phyloP scores from a whole-genome alignment of 1,140 invertebrate genomes.

The Cotesia chilonis region DNA sequence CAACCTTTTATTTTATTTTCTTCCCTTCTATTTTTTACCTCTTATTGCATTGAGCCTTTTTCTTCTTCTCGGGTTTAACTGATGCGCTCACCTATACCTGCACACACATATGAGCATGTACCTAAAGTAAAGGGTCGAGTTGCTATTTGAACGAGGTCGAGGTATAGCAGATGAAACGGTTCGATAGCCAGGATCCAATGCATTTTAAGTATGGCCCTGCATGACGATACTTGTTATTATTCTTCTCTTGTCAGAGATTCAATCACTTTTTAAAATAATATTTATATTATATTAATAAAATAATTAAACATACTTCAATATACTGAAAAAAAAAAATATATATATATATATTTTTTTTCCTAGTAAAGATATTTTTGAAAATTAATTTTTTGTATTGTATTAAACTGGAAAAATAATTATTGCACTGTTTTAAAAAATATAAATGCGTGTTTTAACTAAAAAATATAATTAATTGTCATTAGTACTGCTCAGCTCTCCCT shows the following conservation, averaged over 20 bases:
- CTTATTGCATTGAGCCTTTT: neutral
- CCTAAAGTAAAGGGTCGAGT: too few species aligned
- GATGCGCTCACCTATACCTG: slow-evolving; percentile 33
- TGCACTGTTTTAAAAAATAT: slow-evolving; percentile 50
- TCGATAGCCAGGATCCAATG: slow-evolving; percentile 59
- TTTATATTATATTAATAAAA: neutral
- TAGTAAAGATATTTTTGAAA: too few species aligned
- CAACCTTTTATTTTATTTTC: neutral
- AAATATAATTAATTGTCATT: slow-evolving; percentile 27
- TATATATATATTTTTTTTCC: neutral
- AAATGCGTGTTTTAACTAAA: too few species aligned
- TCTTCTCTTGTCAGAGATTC: neutral
- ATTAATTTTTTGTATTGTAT: too few species aligned
- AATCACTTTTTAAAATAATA: too few species aligned
- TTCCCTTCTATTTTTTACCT: slow-evolving; percentile 6
- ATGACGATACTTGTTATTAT: neutral
- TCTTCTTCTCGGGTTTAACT: slow-evolving; percentile 30
- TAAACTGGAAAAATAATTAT: slow-evolving; percentile 64
- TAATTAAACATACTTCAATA: neutral
- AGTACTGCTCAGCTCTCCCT: slow-evolving; percentile 41
- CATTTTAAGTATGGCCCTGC: slow-evolving; percentile 58
- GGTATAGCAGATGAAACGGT: slow-evolving; percentile 49
- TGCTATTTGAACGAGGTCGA: too few species aligned
- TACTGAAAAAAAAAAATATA: neutral
- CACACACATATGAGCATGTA: neutral